Evolutionary conservation across 2,113 vertebrate genomes (phyloP).

Genomic region (Serinus canaria): DNA sequence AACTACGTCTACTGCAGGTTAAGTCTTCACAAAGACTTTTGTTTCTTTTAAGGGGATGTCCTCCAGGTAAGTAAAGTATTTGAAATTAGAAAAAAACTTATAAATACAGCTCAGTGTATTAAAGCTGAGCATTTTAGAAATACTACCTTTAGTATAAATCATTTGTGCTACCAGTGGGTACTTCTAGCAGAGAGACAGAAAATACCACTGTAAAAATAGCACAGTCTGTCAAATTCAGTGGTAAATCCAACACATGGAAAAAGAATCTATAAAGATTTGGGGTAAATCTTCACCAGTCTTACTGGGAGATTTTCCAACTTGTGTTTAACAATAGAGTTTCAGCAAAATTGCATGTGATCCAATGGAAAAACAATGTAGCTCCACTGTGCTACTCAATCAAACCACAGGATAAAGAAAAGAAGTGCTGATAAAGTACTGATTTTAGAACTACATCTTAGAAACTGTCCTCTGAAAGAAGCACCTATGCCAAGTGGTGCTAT

Average conservation of each 20-base stretch:
- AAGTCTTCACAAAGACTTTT: not conserved
- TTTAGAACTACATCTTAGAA: not conserved
- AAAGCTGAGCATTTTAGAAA: conserved; percentile 7
- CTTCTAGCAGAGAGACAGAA: not conserved
- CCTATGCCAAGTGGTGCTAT: not conserved
- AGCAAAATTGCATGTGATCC: not conserved
- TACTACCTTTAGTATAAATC: not conserved
- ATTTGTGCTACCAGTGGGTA: not conserved
- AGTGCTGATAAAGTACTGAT: not conserved
- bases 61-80: not conserved
- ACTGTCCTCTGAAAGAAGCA: not conserved
- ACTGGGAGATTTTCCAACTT: not conserved
- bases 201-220: not conserved
- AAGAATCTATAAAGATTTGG: not conserved
- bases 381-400: not conserved
- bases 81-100: not conserved
- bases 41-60: not conserved
- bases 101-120: not conserved
- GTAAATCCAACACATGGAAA: not conserved
- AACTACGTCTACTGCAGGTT: not conserved
- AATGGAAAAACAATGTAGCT: not conserved
- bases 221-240: not conserved
- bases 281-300: not conserved
- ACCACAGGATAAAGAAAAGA: not conserved
- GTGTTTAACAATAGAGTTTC: not conserved